phyloP scores from a whole-genome alignment of 2,113 vertebrate species.

The Siniperca knerii region DNA sequence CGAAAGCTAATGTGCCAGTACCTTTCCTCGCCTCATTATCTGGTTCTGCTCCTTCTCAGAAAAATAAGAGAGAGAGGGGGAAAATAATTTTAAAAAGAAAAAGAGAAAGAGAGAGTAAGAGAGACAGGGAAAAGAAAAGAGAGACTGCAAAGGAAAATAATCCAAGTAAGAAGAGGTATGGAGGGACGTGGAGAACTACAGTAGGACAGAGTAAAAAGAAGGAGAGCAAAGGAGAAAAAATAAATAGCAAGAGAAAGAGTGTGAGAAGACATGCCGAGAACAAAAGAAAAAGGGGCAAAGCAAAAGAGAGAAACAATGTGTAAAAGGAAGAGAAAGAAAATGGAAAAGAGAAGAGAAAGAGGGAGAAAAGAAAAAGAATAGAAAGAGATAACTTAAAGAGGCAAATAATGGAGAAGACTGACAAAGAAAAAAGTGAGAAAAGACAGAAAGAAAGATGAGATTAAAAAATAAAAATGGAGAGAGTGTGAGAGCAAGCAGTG shows the following conservation, averaged over 20 bases:
- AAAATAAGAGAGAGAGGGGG: slow-evolving; percentile 27
- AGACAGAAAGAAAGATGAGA: background rate
- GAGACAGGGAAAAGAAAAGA: background rate
- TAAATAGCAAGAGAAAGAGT: background rate
- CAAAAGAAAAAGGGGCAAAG: background rate
- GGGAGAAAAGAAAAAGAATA: background rate
- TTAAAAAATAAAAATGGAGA: background rate
- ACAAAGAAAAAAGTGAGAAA: background rate
- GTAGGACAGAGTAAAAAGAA: background rate
- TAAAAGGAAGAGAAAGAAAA: background rate
- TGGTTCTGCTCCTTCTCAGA: slow-evolving; percentile 70
- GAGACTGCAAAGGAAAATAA: background rate
- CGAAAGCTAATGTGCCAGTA: slow-evolving; percentile 67
- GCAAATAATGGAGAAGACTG: slow-evolving; percentile 5
- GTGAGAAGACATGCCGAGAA: background rate
- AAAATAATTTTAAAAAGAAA: background rate
- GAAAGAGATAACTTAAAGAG: background rate
- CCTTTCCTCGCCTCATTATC: slow-evolving; percentile 72
- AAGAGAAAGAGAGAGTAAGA: background rate
- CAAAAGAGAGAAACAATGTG: background rate
- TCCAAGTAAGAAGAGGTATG: background rate
- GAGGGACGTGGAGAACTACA: background rate
- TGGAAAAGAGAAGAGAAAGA: background rate
- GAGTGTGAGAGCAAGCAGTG: slow-evolving; percentile 27
- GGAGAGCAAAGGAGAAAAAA: background rate